Evolutionary conservation across 2,113 vertebrate genomes (phyloP).

Genomic region (Amphiprion percula): DNA sequence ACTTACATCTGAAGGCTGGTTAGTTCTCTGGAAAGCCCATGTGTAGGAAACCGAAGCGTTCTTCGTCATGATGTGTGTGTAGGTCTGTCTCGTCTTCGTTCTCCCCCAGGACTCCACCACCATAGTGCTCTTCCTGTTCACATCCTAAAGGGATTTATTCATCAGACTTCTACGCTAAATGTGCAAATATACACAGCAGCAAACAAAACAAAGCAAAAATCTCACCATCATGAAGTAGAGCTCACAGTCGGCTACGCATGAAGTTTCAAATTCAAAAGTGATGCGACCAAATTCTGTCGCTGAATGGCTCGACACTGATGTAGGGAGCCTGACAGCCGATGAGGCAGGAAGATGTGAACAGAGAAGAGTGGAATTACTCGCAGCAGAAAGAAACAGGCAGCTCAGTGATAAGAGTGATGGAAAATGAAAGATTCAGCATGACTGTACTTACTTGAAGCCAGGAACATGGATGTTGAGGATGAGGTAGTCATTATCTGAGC

Average conservation of each 20-base stretch:
- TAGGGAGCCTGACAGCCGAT: slow-evolving; percentile 86
- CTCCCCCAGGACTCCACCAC: slow-evolving; percentile 97
- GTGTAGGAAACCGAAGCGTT: slow-evolving; percentile 95
- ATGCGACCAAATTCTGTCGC: slow-evolving; percentile 92
- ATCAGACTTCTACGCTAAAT: not conserved
- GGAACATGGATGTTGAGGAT: slow-evolving; percentile 95
- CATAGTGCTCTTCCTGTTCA: slow-evolving; percentile 93
- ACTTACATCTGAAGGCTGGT: slow-evolving; percentile 92
- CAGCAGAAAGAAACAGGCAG: not conserved
- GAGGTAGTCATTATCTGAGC: slow-evolving; percentile 97
- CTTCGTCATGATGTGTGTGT: slow-evolving; percentile 92
- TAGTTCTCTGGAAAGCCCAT: slow-evolving; percentile 98
- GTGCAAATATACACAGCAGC: not conserved
- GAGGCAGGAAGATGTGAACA: not conserved
- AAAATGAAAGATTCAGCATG: not conserved
- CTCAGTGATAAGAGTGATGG: not conserved
- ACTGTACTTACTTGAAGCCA: slow-evolving; percentile 92
- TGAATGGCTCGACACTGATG: slow-evolving; percentile 88
- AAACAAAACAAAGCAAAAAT: not conserved
- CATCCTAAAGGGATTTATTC: slow-evolving; percentile 84
- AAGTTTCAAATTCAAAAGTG: slow-evolving; percentile 95
- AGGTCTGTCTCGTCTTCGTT: slow-evolving; percentile 91
- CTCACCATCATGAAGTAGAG: slow-evolving; percentile 99
- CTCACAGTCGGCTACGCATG: slow-evolving; percentile 92
- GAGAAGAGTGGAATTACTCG: not conserved